phyloP scores from a whole-genome alignment of 2,797 vertebrate genomes.

The Loriculus beryllinus region DNA sequence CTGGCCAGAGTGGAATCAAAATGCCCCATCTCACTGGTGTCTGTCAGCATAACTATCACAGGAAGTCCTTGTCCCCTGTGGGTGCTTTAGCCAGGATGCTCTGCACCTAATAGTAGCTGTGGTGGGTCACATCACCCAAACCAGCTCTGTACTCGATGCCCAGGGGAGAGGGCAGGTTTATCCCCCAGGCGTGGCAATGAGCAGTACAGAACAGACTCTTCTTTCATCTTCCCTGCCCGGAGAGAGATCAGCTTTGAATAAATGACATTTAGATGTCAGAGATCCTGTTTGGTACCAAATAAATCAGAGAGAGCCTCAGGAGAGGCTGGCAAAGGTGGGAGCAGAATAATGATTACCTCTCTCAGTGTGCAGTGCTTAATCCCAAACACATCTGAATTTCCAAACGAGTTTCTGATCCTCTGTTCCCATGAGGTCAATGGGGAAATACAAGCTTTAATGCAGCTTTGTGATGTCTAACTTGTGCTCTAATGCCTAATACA shows the following conservation, averaged over 20 bases:
- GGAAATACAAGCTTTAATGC: neutral
- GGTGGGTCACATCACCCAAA: neutral
- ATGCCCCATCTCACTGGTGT: neutral
- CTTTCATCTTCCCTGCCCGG: neutral
- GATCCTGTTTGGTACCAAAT: neutral
- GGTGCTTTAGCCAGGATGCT: neutral
- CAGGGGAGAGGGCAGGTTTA: neutral
- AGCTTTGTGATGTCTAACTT: neutral
- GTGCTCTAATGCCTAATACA: neutral
- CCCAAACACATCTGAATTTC: neutral
- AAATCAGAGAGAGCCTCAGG: neutral
- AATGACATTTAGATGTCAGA: neutral
- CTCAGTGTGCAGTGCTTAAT: neutral
- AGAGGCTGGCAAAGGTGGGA: neutral
- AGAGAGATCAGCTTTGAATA: neutral
- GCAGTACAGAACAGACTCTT: neutral
- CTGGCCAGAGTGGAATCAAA: neutral
- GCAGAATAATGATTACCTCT: neutral
- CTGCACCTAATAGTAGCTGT: neutral
- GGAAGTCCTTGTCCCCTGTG: neutral
- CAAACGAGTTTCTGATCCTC: neutral
- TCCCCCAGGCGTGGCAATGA: neutral
- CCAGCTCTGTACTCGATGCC: fast-evolving
- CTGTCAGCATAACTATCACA: neutral
- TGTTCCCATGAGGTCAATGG: neutral